phyloP scores from a whole-genome alignment of 2,888 invertebrate species.

The Nemotelus nigrinus region DNA sequence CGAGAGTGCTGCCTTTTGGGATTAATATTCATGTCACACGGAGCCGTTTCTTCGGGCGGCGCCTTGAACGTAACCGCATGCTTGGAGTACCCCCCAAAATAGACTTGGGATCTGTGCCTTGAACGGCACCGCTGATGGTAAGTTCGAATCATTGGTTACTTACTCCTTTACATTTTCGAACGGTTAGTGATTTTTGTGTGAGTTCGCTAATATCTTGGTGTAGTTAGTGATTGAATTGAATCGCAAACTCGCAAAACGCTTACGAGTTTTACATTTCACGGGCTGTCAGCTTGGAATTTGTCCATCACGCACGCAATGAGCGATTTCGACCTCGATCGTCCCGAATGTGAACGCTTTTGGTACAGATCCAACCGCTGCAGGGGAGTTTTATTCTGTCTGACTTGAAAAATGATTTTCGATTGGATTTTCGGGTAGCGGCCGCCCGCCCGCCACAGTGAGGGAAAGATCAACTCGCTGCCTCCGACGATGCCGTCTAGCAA shows the following conservation, averaged over 20 bases:
- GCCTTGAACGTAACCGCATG: background rate
- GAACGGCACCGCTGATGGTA: constrained; percentile 4
- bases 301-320: constrained; percentile 8
- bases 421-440: background rate
- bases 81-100: constrained; percentile 27
- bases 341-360: background rate
- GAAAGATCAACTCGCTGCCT: background rate
- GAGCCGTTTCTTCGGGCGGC: too few relatives aligned
- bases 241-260: constrained; percentile 15
- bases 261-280: background rate
- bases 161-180: background rate
- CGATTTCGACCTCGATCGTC: constrained; percentile 21
- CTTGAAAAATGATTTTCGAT: constrained; percentile 16
- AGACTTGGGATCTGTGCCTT: constrained; percentile 14
- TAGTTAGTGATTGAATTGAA: background rate
- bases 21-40: too few relatives aligned
- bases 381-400: constrained; percentile 22
- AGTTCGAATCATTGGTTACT: background rate
- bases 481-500: constrained; percentile 4
- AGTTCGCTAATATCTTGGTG: background rate
- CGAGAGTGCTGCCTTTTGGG: too few relatives aligned
- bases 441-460: background rate
- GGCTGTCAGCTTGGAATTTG: constrained; percentile 36
- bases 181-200: background rate
- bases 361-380: constrained; percentile 12